These are phyloP conservation scores for Sclerodermus sp. DNA, from an alignment of 2,888 invertebrate genomes.

Conservation along the genomic window DNA sequence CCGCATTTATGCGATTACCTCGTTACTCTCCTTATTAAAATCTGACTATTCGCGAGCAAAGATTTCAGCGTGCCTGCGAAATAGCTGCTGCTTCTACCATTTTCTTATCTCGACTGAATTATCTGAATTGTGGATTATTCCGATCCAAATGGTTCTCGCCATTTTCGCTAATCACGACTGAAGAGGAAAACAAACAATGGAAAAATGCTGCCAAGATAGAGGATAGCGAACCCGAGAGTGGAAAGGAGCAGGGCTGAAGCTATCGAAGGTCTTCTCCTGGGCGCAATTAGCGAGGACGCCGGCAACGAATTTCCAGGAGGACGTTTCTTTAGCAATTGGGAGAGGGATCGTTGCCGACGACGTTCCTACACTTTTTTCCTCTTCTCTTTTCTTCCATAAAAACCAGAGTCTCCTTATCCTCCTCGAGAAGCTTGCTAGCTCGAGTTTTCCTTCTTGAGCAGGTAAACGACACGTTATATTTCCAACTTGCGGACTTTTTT, in stretches of 20 bases:
- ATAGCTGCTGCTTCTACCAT: too few species aligned
- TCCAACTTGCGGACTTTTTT: too few species aligned
- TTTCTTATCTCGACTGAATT: too few species aligned
- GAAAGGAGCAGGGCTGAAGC: constrained; percentile 5
- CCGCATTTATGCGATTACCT: too few species aligned
- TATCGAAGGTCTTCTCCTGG: constrained; percentile 4
- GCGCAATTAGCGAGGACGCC: constrained; percentile 15
- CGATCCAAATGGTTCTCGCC: too few species aligned
- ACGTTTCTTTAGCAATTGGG: constrained; percentile 21
- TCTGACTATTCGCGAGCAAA: too few species aligned
- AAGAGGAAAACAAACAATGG: background rate
- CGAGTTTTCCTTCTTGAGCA: too few species aligned
- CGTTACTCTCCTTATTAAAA: too few species aligned
- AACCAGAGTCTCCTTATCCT: background rate
- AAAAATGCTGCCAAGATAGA: background rate
- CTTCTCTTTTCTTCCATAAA: constrained; percentile 9
- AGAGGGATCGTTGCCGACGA: constrained; percentile 1
- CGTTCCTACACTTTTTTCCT: constrained; percentile 1
- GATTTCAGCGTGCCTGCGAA: too few species aligned
- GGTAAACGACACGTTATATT: too few species aligned
- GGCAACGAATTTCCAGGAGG: constrained; percentile 5
- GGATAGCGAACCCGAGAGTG: background rate
- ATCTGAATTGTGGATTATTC: too few species aligned
- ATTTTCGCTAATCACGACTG: background rate
- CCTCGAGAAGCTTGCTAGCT: too few species aligned